phyloP scores from a whole-genome alignment of 2,113 vertebrate species.

The Petrocephalus microphthalmus region DNA sequence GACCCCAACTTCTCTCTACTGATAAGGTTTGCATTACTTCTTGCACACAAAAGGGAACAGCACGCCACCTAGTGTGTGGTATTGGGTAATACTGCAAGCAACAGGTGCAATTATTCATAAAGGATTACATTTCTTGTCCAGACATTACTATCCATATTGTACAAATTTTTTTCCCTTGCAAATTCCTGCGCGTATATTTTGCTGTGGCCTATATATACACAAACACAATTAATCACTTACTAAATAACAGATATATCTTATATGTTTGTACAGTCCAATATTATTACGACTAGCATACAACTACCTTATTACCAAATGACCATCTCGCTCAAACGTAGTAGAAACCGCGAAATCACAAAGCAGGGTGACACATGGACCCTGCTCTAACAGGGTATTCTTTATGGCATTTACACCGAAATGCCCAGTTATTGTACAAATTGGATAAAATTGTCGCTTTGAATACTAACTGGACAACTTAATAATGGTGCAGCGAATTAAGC shows the following conservation, averaged over 20 bases:
- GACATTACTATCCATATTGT: not conserved
- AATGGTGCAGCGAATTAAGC: not conserved
- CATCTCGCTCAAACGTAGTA: too few species aligned
- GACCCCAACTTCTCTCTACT: conserved; percentile 39
- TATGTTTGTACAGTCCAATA: not conserved
- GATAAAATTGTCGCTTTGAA: not conserved
- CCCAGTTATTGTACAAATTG: not conserved
- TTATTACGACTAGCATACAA: not conserved
- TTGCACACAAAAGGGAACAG: not conserved
- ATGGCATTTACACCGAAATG: not conserved
- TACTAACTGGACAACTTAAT: not conserved
- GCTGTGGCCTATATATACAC: not conserved
- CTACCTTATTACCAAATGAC: not conserved
- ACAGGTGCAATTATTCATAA: conserved; percentile 44
- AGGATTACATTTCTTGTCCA: not conserved
- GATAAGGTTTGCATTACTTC: conserved; percentile 12
- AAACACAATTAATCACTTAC: not conserved
- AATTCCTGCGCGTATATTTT: not conserved
- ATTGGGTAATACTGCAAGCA: conserved; percentile 4
- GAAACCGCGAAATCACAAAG: not conserved
- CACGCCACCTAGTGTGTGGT: conserved; percentile 51
- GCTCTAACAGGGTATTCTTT: not conserved
- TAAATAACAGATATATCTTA: not conserved
- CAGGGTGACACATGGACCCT: not conserved
- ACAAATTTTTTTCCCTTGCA: not conserved